A percentile compares a stretch with the other conserved stretches of the same genome.
phyloP scores from a whole-genome alignment of 2,888 invertebrate genomes.

The Nomada ruficornis region DNA sequence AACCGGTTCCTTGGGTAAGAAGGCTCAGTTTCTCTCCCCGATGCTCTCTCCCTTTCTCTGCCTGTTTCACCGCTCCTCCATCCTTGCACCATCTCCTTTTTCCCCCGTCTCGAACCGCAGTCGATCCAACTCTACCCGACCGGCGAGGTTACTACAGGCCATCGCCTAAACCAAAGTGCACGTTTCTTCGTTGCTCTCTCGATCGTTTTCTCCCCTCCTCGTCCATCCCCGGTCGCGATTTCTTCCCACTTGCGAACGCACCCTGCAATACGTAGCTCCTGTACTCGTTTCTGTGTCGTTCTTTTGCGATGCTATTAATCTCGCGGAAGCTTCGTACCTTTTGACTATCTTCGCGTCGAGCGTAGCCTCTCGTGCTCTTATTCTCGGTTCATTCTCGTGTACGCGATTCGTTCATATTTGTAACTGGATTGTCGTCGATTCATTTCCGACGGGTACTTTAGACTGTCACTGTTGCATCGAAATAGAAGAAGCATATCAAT shows the following conservation, averaged over 20 bases:
- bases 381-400: not conserved
- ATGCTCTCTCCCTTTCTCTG: slow-evolving; percentile 44
- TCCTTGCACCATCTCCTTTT: slow-evolving; percentile 58
- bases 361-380: not conserved
- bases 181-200: slow-evolving; percentile 53
- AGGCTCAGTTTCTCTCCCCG: slow-evolving; percentile 63
- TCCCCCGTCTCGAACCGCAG: slow-evolving; percentile 66
- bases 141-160: slow-evolving; percentile 80
- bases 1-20: slow-evolving; percentile 80
- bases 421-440: no score
- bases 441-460: no score
- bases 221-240: slow-evolving; percentile 31
- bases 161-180: slow-evolving; percentile 80
- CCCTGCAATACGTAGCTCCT: slow-evolving; percentile 46
- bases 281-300: slow-evolving; percentile 19
- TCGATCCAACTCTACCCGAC: slow-evolving; percentile 75
- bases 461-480: not conserved
- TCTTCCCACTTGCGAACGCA: slow-evolving; percentile 57
- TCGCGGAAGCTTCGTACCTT: not conserved
- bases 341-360: slow-evolving; percentile 30
- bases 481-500: not conserved
- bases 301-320: slow-evolving; percentile 27
- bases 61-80: slow-evolving; percentile 50
- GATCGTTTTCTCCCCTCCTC: slow-evolving; percentile 35
- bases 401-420: no score